Evolutionary conservation across 2,888 invertebrate genomes (phyloP), one percentile per base, ranked within the genome.

Genomic region (Lycia hirtaria): DNA sequence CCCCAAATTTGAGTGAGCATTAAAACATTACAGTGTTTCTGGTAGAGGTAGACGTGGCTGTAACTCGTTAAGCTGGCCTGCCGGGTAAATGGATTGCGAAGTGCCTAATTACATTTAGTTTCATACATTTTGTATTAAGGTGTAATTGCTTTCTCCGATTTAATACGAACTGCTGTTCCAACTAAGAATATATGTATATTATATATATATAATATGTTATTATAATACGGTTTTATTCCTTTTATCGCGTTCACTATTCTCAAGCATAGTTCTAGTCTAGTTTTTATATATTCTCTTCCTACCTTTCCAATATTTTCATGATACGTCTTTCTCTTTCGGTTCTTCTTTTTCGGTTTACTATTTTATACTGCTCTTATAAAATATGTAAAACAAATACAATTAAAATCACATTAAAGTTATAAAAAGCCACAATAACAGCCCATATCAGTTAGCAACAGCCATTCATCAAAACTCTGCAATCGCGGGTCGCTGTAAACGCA

Each of bases 1-100:
- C 87, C 90, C 89, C 83, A 90, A 91, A 89, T 91, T 92, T 87
- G 85, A 91, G 90, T 88, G 88, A 84, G 80, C 91, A 91, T 91
- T 91, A 91, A 88, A 88, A 89, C 84, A 88, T 91, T 89, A 89
- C 71, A 60, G 74, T 75, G 76, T 77, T 76, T 78, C 75, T 75
- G 78, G 67, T 71, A 69, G 64, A 68, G 78, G 67, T 71, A 69
- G 64, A 68, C 40, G 51, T 65, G 62, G 67, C 71, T 65, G 66
- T 71, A 69, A 73, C 71, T 72, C 73, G 68, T 74, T 78, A 72
- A 70, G 59, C 59, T 56, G 64, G 71, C 62, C 56, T 64, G 60
- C 56, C 62, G 68, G 71, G 75, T 77, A 81, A 80, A 77, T 79
- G 78, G 78, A 79, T 72, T 71, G 71, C 68, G 59, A 73, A 58